Evolutionary conservation across 1,140 invertebrate genomes (phyloP), one percentile per base, ranked within the genome.

Genomic region (Gryllus bimaculatus): DNA sequence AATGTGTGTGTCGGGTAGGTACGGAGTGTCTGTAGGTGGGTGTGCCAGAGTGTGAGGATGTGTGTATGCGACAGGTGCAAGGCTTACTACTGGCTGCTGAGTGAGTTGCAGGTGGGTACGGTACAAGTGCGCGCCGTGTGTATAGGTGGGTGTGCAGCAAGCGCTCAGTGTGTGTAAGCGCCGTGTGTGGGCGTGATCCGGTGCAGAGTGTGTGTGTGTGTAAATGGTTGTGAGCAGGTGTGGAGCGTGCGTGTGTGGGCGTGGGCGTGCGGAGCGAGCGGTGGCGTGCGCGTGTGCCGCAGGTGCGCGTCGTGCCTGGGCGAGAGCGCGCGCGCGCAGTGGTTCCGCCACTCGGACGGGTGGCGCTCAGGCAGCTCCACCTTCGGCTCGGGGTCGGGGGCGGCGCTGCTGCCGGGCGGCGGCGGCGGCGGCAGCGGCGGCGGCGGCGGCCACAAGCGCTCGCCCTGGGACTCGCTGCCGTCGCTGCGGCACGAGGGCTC

Each of bases 321-420:
- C 8, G 93, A 94, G 86, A 94, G 93, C 20, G 93, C 93, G 74
- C 89, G 93, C 21, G 92, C 92, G 79, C 93, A 94, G 82, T 95
- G 94, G 94, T 95, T 94, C 85, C 90, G 94, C 12, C 93, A 95
- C 86, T 94, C 93, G 39, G 93, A 95, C 83, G 94, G 94, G 26
- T 95, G 94, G 94, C 91, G 93, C 81, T 94, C 93, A 0, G 93
- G 92, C 48, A 92, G 91, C 83, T 92, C 91, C 18, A 91, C 90
- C 66, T 87, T 92, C 79, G 90, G 91, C 78, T 92, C 91, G 12
- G 89, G 87, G 80, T 84, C 85, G 78, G 83, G 87, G 80, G 84
- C 86, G 81, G 82, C 82, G 81, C 80, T 86, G 82, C 81, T 82
- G 85, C 78, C 84, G 83, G 82, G 82, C 82, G 77, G 81, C 54